Evolutionary conservation across 2,797 vertebrate species (phyloP).

Genomic region (Pseudochirops corinnae): DNA sequence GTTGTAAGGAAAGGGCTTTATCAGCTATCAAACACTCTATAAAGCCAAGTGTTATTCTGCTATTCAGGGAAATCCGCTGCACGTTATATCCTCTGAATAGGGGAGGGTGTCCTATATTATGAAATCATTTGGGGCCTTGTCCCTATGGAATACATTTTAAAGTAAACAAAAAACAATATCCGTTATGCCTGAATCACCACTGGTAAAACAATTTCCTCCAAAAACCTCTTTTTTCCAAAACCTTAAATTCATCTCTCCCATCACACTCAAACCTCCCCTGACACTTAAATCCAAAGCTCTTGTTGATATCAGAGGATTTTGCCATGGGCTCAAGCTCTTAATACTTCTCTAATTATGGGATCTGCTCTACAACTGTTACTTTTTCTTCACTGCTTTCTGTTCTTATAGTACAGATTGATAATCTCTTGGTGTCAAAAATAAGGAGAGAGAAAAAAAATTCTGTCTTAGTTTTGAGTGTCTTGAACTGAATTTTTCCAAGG

Average conservation of each 20-base stretch:
- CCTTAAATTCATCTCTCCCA: neutral
- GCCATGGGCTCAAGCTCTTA: constrained; percentile 1
- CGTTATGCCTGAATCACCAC: neutral
- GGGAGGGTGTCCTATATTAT: neutral
- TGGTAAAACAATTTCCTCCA: constrained; percentile 18
- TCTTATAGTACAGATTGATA: constrained; percentile 63
- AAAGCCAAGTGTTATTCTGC: neutral
- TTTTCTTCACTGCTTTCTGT: neutral
- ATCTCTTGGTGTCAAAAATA: constrained; percentile 40
- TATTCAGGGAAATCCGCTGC: neutral
- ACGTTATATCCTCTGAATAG: neutral
- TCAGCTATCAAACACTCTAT: neutral
- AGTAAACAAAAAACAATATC: constrained; percentile 23
- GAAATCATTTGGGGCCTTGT: constrained; percentile 9
- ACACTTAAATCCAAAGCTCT: constrained; percentile 24
- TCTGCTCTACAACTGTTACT: constrained; percentile 13
- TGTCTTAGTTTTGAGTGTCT: constrained; percentile 41
- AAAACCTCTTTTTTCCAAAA: neutral
- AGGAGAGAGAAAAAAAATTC: neutral
- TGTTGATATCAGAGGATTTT: constrained; percentile 47
- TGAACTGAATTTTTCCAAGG: constrained; percentile 54
- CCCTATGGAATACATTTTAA: constrained; percentile 15
- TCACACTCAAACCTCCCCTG: neutral
- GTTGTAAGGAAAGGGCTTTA: neutral
- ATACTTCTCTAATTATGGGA: constrained; percentile 47